phyloP scores from a whole-genome alignment of 2,797 vertebrate genomes.

The Buceros bicornis region DNA sequence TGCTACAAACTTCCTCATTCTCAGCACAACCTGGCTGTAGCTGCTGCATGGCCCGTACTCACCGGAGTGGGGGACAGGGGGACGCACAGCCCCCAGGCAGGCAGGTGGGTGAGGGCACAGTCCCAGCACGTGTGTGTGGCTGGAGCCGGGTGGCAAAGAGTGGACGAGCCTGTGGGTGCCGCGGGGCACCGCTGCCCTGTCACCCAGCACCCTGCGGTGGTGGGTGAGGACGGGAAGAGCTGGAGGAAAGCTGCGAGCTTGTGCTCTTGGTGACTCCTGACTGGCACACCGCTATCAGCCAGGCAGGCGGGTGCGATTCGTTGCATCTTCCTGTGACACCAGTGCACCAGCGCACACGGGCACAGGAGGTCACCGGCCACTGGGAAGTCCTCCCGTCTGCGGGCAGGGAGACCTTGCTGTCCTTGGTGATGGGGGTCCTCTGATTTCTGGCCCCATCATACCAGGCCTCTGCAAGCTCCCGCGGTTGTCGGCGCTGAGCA shows the following conservation, averaged over 20 bases:
- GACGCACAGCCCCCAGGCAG: not conserved
- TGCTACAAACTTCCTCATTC: constrained; percentile 54
- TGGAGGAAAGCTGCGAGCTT: accelerated
- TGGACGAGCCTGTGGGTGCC: accelerated
- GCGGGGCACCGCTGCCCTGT: not conserved
- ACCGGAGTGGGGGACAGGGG: accelerated
- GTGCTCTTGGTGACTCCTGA: accelerated
- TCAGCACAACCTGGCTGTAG: not conserved
- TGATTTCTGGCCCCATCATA: not conserved
- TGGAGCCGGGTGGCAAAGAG: not conserved
- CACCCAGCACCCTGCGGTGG: accelerated
- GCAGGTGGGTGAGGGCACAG: not conserved
- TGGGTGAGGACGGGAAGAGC: accelerated
- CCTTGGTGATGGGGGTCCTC: accelerated
- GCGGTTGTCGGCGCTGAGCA: not conserved
- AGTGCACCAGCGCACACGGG: accelerated
- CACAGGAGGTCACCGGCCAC: not conserved
- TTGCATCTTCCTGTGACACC: not conserved
- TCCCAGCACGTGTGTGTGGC: accelerated
- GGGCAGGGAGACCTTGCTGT: not conserved
- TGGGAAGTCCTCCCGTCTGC: not conserved
- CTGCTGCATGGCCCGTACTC: not conserved
- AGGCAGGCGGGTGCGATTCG: accelerated
- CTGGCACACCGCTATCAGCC: accelerated
- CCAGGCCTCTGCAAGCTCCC: not conserved